These are phyloP conservation scores for Allacma fusca DNA, from an alignment of 2,888 invertebrate genomes.

Conservation along the genomic window DNA sequence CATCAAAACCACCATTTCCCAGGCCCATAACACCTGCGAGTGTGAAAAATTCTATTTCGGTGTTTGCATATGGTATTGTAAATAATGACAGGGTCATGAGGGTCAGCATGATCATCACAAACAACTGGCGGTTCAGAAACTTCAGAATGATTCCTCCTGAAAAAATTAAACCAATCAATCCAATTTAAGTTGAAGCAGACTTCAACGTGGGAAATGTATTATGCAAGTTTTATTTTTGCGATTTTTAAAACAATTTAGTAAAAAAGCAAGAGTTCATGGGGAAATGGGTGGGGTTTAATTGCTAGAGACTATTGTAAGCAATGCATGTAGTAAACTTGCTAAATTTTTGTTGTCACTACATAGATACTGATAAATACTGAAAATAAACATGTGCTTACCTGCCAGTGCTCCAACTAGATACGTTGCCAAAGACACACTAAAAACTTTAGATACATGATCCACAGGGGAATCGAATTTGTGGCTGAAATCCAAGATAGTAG, in stretches of 20 bases:
- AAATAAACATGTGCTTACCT: too few species aligned
- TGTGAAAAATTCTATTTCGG: conserved; percentile 34
- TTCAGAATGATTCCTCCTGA: conserved; percentile 15
- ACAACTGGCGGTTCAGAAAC: conserved; percentile 13
- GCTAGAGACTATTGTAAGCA: too few species aligned
- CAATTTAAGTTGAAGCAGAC: too few species aligned
- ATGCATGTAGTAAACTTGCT: too few species aligned
- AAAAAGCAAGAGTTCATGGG: background rate
- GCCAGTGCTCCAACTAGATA: conserved; percentile 16
- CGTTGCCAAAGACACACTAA: background rate
- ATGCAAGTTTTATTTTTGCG: too few species aligned
- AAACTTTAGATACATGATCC: conserved; percentile 7
- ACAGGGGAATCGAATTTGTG: background rate
- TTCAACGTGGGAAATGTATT: too few species aligned
- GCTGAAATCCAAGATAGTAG: conserved; percentile 1
- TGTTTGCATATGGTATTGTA: conserved; percentile 36
- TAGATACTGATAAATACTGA: too few species aligned
- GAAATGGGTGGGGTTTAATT: too few species aligned
- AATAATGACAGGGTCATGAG: conserved; percentile 33
- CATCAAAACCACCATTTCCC: conserved; percentile 47
- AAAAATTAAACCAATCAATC: background rate
- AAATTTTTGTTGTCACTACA: too few species aligned
- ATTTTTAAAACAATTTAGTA: background rate
- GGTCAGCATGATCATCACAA: conserved; percentile 23
- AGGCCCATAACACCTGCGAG: conserved; percentile 44